These are phyloP conservation scores for Chrysomallon squamiferum DNA, from an alignment of 1,140 invertebrate genomes.

Conservation along the genomic window DNA sequence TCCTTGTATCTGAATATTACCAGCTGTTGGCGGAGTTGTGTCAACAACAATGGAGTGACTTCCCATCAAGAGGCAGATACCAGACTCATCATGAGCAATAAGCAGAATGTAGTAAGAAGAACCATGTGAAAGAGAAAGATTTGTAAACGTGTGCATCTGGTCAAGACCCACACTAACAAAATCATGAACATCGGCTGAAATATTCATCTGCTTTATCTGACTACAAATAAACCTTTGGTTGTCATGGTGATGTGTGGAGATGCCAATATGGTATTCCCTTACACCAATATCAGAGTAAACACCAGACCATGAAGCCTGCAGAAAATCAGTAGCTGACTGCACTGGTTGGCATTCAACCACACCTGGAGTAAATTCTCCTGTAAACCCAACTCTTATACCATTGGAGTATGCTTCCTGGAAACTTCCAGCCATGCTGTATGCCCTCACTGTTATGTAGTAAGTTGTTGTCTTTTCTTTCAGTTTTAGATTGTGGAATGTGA, in stretches of 20 bases:
- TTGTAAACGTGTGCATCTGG: not conserved
- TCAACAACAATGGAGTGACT: not conserved
- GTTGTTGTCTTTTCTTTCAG: constrained; percentile 28
- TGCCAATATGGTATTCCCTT: not conserved
- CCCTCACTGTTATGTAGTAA: constrained; percentile 40
- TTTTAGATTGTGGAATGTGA: constrained; percentile 27
- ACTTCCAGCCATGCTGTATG: constrained; percentile 31
- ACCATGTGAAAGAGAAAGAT: not conserved
- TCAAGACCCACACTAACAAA: not conserved
- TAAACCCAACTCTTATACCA: constrained; percentile 34
- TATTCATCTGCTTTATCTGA: not conserved
- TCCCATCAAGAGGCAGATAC: not conserved
- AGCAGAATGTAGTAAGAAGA: not conserved
- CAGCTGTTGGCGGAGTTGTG: not conserved
- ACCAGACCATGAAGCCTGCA: constrained; percentile 5
- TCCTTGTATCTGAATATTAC: not conserved
- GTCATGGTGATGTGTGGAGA: not conserved
- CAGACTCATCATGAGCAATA: not conserved
- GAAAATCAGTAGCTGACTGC: constrained; percentile 17
- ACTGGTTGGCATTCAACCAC: constrained; percentile 6
- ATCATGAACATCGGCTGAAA: not conserved
- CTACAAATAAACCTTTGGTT: not conserved
- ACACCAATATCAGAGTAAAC: not conserved
- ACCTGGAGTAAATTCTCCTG: constrained; percentile 20
- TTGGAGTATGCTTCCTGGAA: constrained; percentile 29